Base-by-base conservation (phyloP, 2,113 vertebrate genomes). In the Pagrus major region DNA sequence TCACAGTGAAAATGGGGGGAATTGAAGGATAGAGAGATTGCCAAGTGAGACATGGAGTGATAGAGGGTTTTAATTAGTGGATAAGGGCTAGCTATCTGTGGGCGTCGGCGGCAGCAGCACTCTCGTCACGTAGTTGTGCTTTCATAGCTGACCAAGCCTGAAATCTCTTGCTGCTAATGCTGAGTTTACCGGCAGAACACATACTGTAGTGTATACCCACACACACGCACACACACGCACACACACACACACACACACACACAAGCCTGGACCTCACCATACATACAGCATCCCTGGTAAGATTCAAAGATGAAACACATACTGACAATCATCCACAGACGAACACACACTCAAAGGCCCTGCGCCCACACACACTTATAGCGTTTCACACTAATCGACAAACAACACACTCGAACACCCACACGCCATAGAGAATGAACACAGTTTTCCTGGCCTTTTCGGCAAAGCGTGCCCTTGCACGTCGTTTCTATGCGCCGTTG, bases 1-100 rank as follows among this genome's bases (percentile, higher is more conserved):
- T 81, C 78, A 84, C 70, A 42, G 81, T 70, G 61, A 91, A 90
- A 87, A 89, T 73, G 27, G 59, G 42, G 64, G 47, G 80, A 82
- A 88, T 47, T 86, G 85, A 89, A 84, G 72, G 75, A 91, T 90
- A 56, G 89, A 83, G 61, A 88, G 91, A 93, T 91, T 80, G 90
- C 91, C 67, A 88, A 89, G 89, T 83, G 90, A 87, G 87, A 89
- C 89, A 80, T 86, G 79, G 86, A 83, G 80, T 81, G 84, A 93
- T 88, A 89, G 91, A 92, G 86, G 88, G 87, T 90, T 90, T 92
- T 93, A 93, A 93, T 93, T 94, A 93, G 93, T 87, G 88, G 90
- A 92, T 91, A 90, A 91, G 85, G 77, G 74, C 76, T 69, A 52
- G 74, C 56, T 89, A 85, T 89, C 76, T 80, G 88, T 91, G 90